A percentile compares a stretch with the other conserved stretches of the same genome.
Evolutionary conservation across 2,888 invertebrate species (phyloP).

Genomic region (Siphlonurus alternatus): DNA sequence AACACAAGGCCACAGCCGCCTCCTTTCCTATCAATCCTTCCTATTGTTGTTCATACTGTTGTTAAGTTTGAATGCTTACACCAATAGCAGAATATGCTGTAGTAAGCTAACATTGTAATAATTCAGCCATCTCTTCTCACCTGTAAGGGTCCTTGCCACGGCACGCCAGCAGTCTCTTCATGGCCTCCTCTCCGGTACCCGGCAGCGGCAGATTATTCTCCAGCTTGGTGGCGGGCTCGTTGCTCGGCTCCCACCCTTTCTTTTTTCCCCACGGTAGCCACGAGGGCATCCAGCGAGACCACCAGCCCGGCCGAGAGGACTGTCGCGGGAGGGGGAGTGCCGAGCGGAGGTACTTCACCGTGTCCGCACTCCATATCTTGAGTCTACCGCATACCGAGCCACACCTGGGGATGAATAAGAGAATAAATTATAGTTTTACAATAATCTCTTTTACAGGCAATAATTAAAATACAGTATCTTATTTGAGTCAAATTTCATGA

Average conservation of each 20-base stretch:
- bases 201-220: conserved; percentile 65
- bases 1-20: too few species aligned
- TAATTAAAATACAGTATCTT: too few species aligned
- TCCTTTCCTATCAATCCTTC: too few species aligned
- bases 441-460: too few species aligned
- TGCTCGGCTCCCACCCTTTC: not conserved
- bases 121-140: conserved; percentile 27
- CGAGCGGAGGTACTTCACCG: not conserved
- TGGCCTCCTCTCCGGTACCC: conserved; percentile 83
- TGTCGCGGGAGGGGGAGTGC: not conserved
- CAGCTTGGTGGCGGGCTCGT: conserved; percentile 27
- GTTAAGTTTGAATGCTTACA: too few species aligned
- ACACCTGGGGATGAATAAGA: not conserved
- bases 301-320: not conserved
- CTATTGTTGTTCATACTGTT: too few species aligned
- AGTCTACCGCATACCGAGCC: not conserved
- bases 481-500: too few species aligned
- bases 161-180: conserved; percentile 80
- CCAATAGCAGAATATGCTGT: too few species aligned
- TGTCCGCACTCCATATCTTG: not conserved
- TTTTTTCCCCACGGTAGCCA: not conserved
- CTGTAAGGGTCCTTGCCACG: conserved; percentile 94
- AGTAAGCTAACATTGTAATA: too few species aligned
- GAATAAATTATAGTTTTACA: too few species aligned
- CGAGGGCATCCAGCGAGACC: not conserved